Evolutionary conservation across 2,888 invertebrate species (phyloP), one percentile per base, ranked within the genome.

Genomic region (Tiliacea aurago): DNA sequence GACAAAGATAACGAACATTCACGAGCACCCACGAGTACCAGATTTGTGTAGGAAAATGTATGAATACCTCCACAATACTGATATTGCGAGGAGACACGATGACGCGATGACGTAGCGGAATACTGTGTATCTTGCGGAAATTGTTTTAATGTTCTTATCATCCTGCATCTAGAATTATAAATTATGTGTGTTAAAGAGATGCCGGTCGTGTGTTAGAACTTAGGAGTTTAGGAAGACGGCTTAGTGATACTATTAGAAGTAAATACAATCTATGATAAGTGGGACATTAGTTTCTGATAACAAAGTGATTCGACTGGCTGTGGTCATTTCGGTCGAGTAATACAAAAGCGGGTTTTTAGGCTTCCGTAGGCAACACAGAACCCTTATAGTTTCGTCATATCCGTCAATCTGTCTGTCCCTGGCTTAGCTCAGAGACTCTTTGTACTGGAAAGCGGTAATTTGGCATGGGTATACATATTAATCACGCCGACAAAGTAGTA

Each of bases 21-120:
- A 92, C 91, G 90, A 91, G 90, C 89, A 81, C 83, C 87, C 64
- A 91, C 91, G 90, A 92, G 90, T 89, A 83, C 84, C 88, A 91
- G 92, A 94, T 94, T 94, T 92, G 90, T 89, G 89, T 88, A 90
- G 86, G 88, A 83, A 91, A 91, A 91, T 91, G 90, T 91, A 91
- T 91, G 89, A 87, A 80, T 84, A 81, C 87, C 87, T 81, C 68
- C 75, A 71, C 47, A 68, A 62, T 76, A 59, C 72, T 84, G 87
- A 89, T 89, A 87, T 85, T 86, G 78, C 83, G 75, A 73, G 80
- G 78, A 78, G 75, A 76, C 76, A 61, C 68, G 77, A 65, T 80
- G 87, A 85, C 83, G 81, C 78, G 83, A 84, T 90, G 90, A 90
- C 87, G 71, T 11, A 13, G 87, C 89, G 66, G 75, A 85, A 86